phyloP scores from a whole-genome alignment of 2,113 vertebrate genomes.

The Perca flavescens region DNA sequence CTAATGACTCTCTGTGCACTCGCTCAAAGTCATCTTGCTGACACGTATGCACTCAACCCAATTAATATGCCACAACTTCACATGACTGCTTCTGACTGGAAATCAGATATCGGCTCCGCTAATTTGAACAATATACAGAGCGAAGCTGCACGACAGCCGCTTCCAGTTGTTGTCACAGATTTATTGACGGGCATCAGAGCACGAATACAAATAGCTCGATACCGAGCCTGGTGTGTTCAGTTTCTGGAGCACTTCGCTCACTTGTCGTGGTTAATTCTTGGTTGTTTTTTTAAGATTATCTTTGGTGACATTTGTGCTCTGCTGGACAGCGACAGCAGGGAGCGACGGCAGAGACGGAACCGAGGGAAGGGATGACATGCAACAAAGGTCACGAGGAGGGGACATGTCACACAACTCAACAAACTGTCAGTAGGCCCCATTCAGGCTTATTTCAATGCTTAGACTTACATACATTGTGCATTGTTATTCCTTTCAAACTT shows the following conservation, averaged over 20 bases:
- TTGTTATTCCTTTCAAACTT: constrained; percentile 41
- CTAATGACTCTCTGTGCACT: constrained; percentile 51
- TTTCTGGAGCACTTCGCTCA: constrained; percentile 56
- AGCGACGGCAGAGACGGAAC: constrained; percentile 63
- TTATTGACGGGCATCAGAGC: constrained; percentile 48
- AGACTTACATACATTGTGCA: constrained; percentile 16
- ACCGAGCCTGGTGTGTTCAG: constrained; percentile 3
- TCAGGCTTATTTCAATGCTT: constrained; percentile 42
- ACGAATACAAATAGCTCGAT: constrained; percentile 31
- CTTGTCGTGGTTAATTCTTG: constrained; percentile 68
- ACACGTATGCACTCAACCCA: constrained; percentile 59
- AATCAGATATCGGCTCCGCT: constrained; percentile 59
- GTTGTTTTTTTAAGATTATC: constrained; percentile 60
- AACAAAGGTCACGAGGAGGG: constrained; percentile 72
- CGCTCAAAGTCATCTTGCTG: constrained; percentile 58
- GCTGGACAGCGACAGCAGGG: constrained; percentile 54
- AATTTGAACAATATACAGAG: constrained; percentile 55
- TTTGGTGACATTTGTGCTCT: constrained; percentile 74
- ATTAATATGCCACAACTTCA: constrained; percentile 59
- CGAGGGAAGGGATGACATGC: constrained; percentile 72
- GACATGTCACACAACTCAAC: constrained; percentile 58
- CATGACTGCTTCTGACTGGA: constrained; percentile 43
- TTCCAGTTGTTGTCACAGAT: constrained; percentile 67
- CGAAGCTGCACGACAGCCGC: constrained; percentile 34
- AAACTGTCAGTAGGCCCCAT: constrained; percentile 51